Percentiles rank a stretch among this genome's conserved stretches.
Conservation (phyloP, 2,113 vertebrate genomes). For the Otus sunia region DNA sequence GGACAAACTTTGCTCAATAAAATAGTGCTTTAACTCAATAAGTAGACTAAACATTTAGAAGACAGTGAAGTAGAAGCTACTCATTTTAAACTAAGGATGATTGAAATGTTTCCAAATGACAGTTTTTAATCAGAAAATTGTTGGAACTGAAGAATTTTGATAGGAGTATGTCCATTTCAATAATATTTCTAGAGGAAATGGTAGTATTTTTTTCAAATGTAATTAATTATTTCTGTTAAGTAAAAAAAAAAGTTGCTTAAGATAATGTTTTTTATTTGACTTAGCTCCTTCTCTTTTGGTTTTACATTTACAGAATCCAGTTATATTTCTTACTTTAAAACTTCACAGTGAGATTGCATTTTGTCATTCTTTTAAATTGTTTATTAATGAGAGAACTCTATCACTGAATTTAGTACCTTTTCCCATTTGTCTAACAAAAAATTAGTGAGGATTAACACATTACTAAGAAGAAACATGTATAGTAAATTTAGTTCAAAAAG, state of each 20-base stretch:
- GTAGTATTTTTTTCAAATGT: background rate
- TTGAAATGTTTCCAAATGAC: background rate
- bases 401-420: background rate
- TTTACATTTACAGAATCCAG: background rate
- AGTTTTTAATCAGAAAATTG: background rate
- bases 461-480: background rate
- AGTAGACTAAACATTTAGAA: background rate
- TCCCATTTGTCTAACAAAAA: background rate
- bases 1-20: background rate
- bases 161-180: background rate
- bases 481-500: background rate
- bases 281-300: background rate
- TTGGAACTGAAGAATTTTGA: background rate
- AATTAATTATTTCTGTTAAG: background rate
- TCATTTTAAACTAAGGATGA: background rate
- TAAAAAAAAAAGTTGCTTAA: background rate
- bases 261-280: background rate
- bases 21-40: background rate
- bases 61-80: background rate
- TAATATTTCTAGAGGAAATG: background rate
- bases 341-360: background rate
- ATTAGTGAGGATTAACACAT: fast-evolving
- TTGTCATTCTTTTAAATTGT: background rate
- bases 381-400: background rate
- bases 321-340: background rate